These are phyloP conservation scores for Latrodectus elegans DNA, from an alignment of 2,888 invertebrate genomes.

Conservation along the genomic window DNA sequence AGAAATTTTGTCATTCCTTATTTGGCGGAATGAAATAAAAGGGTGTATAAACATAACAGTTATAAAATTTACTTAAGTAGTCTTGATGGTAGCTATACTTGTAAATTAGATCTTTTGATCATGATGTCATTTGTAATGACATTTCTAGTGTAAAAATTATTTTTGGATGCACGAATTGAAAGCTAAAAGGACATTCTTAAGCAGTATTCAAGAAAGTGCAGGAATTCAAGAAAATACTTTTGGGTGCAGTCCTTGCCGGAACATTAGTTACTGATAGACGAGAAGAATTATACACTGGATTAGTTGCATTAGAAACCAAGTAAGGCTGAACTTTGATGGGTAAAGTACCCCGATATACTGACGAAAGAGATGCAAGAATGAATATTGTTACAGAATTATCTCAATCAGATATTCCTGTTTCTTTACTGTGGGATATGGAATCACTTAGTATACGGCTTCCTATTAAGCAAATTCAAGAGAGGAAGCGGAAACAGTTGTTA, in stretches of 20 bases:
- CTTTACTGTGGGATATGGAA: too few relatives aligned
- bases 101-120: too few relatives aligned
- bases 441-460: too few relatives aligned
- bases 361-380: too few relatives aligned
- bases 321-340: background rate
- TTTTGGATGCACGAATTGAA: conserved; percentile 27
- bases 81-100: too few relatives aligned
- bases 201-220: background rate
- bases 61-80: too few relatives aligned
- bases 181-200: background rate
- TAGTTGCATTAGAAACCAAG: background rate
- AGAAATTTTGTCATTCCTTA: conserved; percentile 20
- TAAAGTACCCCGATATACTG: background rate
- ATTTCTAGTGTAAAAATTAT: conserved; percentile 2
- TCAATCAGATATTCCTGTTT: too few relatives aligned
- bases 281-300: background rate
- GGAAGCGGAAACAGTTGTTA: too few relatives aligned
- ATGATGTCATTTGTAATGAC: conserved; percentile 14
- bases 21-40: conserved; percentile 17
- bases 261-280: background rate
- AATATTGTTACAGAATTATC: too few relatives aligned
- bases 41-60: background rate
- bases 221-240: background rate
- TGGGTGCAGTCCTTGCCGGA: background rate
- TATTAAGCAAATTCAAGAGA: too few relatives aligned